A percentile compares a stretch with the other conserved stretches of the same genome.
phyloP scores from a whole-genome alignment of 2,888 invertebrate genomes.

The Rhabditoides inermis region DNA sequence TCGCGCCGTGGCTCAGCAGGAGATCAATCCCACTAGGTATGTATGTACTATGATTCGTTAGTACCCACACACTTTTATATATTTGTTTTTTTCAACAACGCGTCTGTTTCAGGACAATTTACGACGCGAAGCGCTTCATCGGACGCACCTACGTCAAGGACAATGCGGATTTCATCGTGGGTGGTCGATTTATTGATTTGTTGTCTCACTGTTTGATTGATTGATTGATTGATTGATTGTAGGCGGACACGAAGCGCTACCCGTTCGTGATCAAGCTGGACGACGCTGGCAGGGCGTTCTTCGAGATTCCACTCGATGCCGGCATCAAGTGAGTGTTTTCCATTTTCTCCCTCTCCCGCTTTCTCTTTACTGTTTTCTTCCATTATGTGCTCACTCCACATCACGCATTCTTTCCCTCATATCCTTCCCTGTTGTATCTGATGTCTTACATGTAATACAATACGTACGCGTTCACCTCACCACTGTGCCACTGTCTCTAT shows the following conservation, averaged over 20 bases:
- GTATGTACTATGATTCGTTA: background rate
- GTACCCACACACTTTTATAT: background rate
- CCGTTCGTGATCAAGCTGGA: constrained; percentile 46
- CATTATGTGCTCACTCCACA: too few relatives aligned
- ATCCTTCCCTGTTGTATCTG: too few relatives aligned
- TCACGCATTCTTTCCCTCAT: too few relatives aligned
- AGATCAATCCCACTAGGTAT: constrained; percentile 53
- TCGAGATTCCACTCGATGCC: constrained; percentile 40
- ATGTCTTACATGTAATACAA: too few relatives aligned
- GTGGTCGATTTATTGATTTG: too few relatives aligned
- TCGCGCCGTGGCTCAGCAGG: constrained; percentile 55
- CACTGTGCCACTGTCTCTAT: too few relatives aligned
- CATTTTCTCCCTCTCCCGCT: background rate
- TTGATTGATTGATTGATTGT: background rate
- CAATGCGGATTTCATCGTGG: constrained; percentile 46
- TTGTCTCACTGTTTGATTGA: background rate
- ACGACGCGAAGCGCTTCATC: constrained; percentile 59
- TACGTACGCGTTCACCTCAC: too few relatives aligned
- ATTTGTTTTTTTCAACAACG: background rate
- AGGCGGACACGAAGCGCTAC: constrained; percentile 47
- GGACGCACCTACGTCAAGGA: constrained; percentile 53
- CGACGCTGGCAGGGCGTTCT: constrained; percentile 38
- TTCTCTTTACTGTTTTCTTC: background rate
- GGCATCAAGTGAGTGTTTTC: constrained; percentile 20
- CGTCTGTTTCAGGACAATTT: constrained; percentile 53